Evolutionary conservation across 2,888 invertebrate genomes (phyloP), one percentile per base, ranked within the genome.

Genomic region (Allygus modestus): DNA sequence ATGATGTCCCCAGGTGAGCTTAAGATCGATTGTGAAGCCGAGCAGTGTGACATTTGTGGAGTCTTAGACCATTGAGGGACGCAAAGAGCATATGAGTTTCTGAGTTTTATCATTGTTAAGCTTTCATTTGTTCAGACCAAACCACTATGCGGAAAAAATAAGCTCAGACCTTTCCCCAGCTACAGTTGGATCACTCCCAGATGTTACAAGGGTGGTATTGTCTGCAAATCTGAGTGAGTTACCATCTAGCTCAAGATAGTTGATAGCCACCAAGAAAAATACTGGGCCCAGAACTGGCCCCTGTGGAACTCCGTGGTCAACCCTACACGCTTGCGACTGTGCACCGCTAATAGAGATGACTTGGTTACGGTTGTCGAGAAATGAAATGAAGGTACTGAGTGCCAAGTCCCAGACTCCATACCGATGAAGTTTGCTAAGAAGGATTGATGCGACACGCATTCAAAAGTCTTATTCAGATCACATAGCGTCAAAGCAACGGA

Each of bases 401-500:
- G 23, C 54, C 20, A 23, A 2, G 33, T 69, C 28, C 31, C 4
- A 2, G 23, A 54, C 54, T 0, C 54, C 54, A 23, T 54, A 54
- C 0, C 20, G 23, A 1, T 54, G 0, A 23, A 54, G 54, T 23
- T 54, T 54, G 2, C 7, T 54, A 20, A 54, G 54, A 0, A 54
- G 23, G 4, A 54, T 54, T 23, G 20, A 54, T 54, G 54, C 12
- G 75, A 23, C 2, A 54, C 54, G 9, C 37, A 33, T 26, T 75
- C 75, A 12, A 75, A 75, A 0, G 33, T 41, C 20, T 75, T 75
- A 15, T 17, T 37, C 2, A 75, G 23, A n/a, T 75, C 75, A 20
- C 75, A 75, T 41, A 75, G 41, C 0, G 75, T 43, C 12, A 75
- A n/a, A 1, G 33, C 75, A 7, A 75, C 46, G 12, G 26, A 75